Conservation (phyloP, 2,113 vertebrate species). For the Prionailurus viverrinus region DNA sequence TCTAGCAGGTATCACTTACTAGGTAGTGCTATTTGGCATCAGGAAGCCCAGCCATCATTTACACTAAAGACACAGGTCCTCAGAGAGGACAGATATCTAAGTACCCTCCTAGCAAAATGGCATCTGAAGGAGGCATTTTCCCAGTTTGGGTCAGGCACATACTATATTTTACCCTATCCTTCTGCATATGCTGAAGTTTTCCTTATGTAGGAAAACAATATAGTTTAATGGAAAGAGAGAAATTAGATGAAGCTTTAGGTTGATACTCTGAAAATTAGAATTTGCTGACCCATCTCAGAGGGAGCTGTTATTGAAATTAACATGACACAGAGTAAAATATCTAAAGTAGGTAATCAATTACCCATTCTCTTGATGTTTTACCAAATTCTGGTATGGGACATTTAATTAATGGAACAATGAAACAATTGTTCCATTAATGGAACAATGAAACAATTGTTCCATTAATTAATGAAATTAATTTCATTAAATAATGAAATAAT, state of each 20-base stretch:
- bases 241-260: not conserved
- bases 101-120: not conserved
- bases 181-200: not conserved
- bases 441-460: too few species aligned
- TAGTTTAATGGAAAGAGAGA: not conserved
- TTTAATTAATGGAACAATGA: too few species aligned
- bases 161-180: not conserved
- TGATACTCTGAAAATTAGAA: not conserved
- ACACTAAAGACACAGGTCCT: not conserved
- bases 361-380: not conserved
- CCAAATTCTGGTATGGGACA: not conserved
- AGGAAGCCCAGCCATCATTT: not conserved
- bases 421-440: too few species aligned
- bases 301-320: conserved; percentile 10
- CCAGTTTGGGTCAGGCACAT: not conserved
- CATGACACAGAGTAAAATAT: not conserved
- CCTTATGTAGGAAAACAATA: not conserved
- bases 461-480: too few species aligned
- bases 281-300: not conserved
- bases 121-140: not conserved
- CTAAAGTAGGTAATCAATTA: not conserved
- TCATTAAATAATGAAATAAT: too few species aligned
- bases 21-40: not conserved
- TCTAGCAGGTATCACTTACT: not conserved
- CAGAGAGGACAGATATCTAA: not conserved